Evolutionary conservation across 1,140 invertebrate genomes (phyloP), one percentile per base, ranked within the genome.

Genomic region (Drosophila orena): DNA sequence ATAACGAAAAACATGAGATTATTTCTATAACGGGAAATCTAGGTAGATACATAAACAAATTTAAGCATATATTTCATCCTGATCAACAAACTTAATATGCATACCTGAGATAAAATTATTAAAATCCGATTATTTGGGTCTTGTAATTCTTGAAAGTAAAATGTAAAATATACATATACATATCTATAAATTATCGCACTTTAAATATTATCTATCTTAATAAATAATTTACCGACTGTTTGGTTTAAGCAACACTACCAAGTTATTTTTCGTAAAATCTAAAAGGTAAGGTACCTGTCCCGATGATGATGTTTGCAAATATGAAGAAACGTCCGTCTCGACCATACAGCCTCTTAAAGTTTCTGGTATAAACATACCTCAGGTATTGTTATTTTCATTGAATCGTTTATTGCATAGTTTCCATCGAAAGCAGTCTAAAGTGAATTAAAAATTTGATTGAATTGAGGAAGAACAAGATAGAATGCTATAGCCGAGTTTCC

Each of bases 321-420:
- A 96, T 90, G 95, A 95, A 91, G 95, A 96, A 91, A 96, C 95
- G 95, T 96, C 96, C 93, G 95, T 95, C 94, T 96, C 95, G 94
- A 96, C 95, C 96, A 96, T 96, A 94, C 95, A 96, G 95, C 95
- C 96, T 93, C 95, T 95, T 90, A 96, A 93, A 84, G 95, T 94
- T 91, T 96, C 96, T 92, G 95, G 95, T 94, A 96, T 96, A 93
- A 96, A 96, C 95, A 96, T 96, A 94, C 94, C 94, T 94, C 93
- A 47, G 30, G 54, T 43, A 61, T 42, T 68, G 30, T 40, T 46
- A 54, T 49, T 46, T 50, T 62, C 81, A 85, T 83, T 69, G 75
- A 83, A 74, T 66, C 56, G 20, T 24, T 47, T 83, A 47, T 66
- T 44, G 37, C 30, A 43, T 54, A n/a, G 42, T 34, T 43, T 60